A percentile compares a stretch with the other conserved stretches of the same genome.
phyloP scores from a whole-genome alignment of 2,113 vertebrate genomes.

The Leucoraja erinaceus region DNA sequence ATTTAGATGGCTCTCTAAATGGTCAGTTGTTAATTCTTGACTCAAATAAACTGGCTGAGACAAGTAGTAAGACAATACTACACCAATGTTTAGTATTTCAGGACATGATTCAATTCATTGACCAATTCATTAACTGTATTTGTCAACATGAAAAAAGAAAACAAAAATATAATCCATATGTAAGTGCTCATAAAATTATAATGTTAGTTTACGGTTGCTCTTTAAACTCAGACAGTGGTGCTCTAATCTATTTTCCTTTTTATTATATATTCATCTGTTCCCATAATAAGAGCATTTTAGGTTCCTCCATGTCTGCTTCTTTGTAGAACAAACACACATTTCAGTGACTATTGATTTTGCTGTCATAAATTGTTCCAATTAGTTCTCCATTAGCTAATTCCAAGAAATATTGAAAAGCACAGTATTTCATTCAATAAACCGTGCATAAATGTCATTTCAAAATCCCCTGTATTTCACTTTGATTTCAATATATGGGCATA shows the following conservation, averaged over 20 bases:
- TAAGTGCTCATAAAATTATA: constrained; percentile 34
- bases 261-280: constrained; percentile 21
- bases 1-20: not conserved
- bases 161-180: constrained; percentile 23
- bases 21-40: not conserved
- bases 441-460: not conserved
- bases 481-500: not conserved
- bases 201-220: constrained; percentile 11
- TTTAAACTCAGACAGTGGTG: constrained; percentile 1
- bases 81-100: not conserved
- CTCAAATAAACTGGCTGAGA: not conserved
- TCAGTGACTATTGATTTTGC: constrained; percentile 23
- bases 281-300: not conserved
- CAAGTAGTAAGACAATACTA: not conserved
- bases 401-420: constrained; percentile 32
- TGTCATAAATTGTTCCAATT: constrained; percentile 26
- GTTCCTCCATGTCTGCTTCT: constrained; percentile 28
- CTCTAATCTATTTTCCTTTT: not conserved
- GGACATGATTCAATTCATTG: constrained; percentile 11
- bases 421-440: constrained; percentile 17
- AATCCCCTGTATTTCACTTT: not conserved
- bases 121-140: not conserved
- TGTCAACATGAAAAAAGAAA: not conserved
- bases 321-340: not conserved
- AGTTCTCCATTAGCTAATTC: constrained; percentile 26